Evolutionary conservation across 1,140 invertebrate genomes (phyloP).

Genomic region (Pseudoatta argentina): DNA sequence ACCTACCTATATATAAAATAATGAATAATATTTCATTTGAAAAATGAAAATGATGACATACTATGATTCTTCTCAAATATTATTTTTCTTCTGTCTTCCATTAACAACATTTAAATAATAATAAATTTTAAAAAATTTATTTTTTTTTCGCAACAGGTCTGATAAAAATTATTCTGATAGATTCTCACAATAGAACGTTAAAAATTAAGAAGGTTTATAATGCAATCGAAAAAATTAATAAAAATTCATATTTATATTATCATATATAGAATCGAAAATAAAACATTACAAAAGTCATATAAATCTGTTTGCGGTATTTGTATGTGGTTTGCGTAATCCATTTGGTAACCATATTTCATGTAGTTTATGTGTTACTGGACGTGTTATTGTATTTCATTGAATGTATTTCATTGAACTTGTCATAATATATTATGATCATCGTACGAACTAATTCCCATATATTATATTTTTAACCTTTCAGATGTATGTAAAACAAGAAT

Average conservation of each 20-base stretch:
- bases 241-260: background rate
- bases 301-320: background rate
- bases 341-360: slow-evolving; percentile 8
- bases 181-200: background rate
- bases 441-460: background rate
- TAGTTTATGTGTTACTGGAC: background rate
- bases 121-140: background rate
- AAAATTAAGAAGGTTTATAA: background rate
- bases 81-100: background rate
- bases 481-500: background rate
- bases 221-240: background rate
- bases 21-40: background rate
- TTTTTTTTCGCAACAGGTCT: background rate
- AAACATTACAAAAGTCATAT: background rate
- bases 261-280: background rate
- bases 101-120: background rate
- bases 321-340: background rate
- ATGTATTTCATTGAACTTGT: background rate
- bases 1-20: background rate
- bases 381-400: background rate
- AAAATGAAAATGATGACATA: background rate
- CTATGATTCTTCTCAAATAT: background rate
- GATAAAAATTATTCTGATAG: background rate
- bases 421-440: background rate
- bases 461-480: slow-evolving; percentile 12